Percentiles rank a stretch among this genome's conserved stretches.
These are phyloP conservation scores for Chromis chromis DNA, from an alignment of 2,797 vertebrate genomes.

Conservation along the genomic window DNA sequence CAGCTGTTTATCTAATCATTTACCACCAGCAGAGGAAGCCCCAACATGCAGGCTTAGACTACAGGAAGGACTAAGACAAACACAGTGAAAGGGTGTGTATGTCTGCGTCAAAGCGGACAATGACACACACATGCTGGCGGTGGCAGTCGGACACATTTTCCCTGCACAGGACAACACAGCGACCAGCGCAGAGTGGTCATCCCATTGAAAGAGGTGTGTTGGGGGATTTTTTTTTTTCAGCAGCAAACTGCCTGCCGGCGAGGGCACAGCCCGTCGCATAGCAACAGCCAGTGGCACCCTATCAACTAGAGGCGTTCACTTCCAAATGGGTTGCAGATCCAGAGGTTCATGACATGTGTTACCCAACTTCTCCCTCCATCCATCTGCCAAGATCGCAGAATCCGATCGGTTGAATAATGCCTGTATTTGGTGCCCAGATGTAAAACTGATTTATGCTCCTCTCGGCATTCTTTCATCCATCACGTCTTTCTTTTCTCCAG, in stretches of 20 bases:
- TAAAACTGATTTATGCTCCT: conserved; percentile 67
- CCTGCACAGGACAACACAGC: conserved; percentile 1
- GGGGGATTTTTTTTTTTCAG: conserved; percentile 18
- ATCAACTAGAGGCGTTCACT: conserved; percentile 39
- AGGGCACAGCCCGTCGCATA: conserved; percentile 44
- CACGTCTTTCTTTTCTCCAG: conserved; percentile 39
- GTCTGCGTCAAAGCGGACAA: background rate
- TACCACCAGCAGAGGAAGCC: conserved; percentile 62
- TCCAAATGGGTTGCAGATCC: conserved; percentile 60
- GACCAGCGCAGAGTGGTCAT: conserved; percentile 16
- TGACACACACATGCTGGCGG: conserved; percentile 3
- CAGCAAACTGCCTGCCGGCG: conserved; percentile 40
- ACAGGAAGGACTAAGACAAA: conserved; percentile 65
- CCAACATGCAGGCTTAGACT: conserved; percentile 18
- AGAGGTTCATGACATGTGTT: conserved; percentile 43
- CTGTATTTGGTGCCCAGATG: conserved; percentile 67
- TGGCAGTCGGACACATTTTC: conserved; percentile 15
- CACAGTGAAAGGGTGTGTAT: background rate
- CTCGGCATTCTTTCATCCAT: conserved; percentile 49
- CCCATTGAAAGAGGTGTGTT: conserved; percentile 29
- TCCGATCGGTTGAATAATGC: conserved; percentile 39
- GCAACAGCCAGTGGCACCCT: conserved; percentile 42
- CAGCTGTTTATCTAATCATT: conserved; percentile 62
- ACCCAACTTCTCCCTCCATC: conserved; percentile 38
- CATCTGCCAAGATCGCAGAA: conserved; percentile 39